Evolutionary conservation across 2,113 vertebrate genomes (phyloP).

Genomic region (Pelobates fuscus): DNA sequence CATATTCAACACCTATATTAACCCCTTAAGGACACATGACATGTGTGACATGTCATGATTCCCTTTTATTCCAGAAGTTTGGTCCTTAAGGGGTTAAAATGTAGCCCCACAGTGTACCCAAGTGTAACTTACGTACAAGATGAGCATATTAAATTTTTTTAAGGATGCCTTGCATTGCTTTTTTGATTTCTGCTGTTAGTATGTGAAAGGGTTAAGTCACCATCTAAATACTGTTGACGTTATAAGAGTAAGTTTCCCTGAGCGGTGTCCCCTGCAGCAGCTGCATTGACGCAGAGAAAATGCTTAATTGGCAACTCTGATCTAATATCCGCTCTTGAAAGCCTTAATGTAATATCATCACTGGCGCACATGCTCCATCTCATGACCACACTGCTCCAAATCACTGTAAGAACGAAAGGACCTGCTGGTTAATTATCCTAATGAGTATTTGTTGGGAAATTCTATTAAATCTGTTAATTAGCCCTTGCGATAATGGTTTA

Average conservation of each 20-base stretch:
- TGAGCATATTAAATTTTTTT: no score
- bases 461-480: conserved; percentile 29
- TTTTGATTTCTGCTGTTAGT: no score
- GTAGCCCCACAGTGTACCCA: no score
- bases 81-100: no score
- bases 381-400: conserved; percentile 22
- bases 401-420: conserved; percentile 7
- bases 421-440: conserved; percentile 45
- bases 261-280: conserved; percentile 29
- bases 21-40: no score
- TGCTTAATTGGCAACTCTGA: conserved; percentile 36
- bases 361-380: not conserved
- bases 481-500: not conserved
- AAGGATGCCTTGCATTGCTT: no score
- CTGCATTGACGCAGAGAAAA: conserved; percentile 30
- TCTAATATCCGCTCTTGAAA: conserved; percentile 32
- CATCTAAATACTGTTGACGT: conserved; percentile 13
- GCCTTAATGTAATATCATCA: conserved; percentile 40
- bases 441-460: conserved; percentile 24
- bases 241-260: not conserved
- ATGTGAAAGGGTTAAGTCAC: conserved; percentile 1
- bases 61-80: no score
- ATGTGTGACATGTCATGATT: no score
- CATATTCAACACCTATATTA: no score
- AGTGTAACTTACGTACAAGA: no score